Evolutionary conservation across 1,140 invertebrate species (phyloP).

Genomic region (Periplaneta americana): DNA sequence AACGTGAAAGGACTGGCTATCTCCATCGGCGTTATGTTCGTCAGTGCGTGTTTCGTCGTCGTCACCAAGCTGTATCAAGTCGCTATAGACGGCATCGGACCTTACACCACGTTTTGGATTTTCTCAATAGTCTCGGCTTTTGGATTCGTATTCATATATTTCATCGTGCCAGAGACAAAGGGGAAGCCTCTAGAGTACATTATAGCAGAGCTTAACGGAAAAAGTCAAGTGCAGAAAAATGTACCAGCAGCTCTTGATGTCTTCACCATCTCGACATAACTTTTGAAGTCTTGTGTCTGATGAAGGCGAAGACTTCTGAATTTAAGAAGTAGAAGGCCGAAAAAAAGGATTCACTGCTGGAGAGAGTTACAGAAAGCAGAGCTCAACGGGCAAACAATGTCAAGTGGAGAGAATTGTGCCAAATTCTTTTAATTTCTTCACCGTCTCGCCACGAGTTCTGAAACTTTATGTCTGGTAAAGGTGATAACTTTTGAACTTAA

Average conservation of each 20-base stretch:
- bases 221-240: conserved; percentile 43
- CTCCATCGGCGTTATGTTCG: conserved; percentile 38
- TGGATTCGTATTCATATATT: conserved; percentile 47
- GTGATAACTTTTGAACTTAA: no score
- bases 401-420: no score
- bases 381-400: no score
- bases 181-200: conserved; percentile 41
- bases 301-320: no score
- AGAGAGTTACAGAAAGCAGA: no score
- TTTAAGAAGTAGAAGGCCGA: no score
- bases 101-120: conserved; percentile 48
- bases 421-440: no score
- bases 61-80: conserved; percentile 50
- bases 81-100: conserved; percentile 43
- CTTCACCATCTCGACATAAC: neutral
- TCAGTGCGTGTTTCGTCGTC: conserved; percentile 42
- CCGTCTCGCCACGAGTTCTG: no score
- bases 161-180: conserved; percentile 49
- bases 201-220: conserved; percentile 51
- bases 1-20: conserved; percentile 52
- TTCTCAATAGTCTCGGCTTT: conserved; percentile 46
- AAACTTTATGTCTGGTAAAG: no score
- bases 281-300: no score
- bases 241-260: neutral
- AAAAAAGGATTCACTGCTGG: no score